phyloP scores from a whole-genome alignment of 2,888 invertebrate species.

The Phrixothrix hirtus region DNA sequence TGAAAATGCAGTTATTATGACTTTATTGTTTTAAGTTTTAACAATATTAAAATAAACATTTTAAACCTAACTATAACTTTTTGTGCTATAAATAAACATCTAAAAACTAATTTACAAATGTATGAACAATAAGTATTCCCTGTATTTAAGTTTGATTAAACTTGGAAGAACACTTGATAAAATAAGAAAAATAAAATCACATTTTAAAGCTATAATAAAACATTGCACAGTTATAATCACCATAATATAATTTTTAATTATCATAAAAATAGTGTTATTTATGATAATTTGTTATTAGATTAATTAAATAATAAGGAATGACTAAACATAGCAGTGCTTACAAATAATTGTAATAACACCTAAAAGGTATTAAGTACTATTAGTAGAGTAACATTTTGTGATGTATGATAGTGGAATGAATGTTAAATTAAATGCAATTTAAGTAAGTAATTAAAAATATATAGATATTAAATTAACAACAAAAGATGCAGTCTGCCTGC shows the following conservation, averaged over 20 bases:
- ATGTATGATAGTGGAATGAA: slow-evolving; percentile 3
- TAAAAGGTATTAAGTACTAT: slow-evolving; percentile 1
- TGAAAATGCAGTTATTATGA: slow-evolving; percentile 3
- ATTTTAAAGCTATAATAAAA: slow-evolving; percentile 20
- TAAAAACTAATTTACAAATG: too few relatives aligned
- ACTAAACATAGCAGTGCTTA: too few relatives aligned
- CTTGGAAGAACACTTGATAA: not conserved
- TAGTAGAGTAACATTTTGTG: slow-evolving; percentile 1
- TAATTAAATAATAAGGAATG: slow-evolving; percentile 2
- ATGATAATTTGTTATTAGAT: slow-evolving; percentile 3
- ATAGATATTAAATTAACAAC: slow-evolving; percentile 4
- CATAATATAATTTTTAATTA: slow-evolving; percentile 25
- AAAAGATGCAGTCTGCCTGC: slow-evolving; percentile 1
- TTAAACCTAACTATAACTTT: slow-evolving; percentile 10
- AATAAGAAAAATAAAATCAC: not conserved
- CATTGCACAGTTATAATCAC: slow-evolving; percentile 26
- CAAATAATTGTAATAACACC: too few relatives aligned
- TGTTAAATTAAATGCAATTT: not conserved
- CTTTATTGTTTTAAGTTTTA: slow-evolving; percentile 12
- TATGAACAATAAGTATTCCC: too few relatives aligned
- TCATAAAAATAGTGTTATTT: slow-evolving; percentile 26
- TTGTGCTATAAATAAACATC: slow-evolving; percentile 7
- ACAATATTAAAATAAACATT: slow-evolving; percentile 20
- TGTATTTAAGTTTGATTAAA: too few relatives aligned
- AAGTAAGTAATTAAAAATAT: slow-evolving; percentile 5